Percentiles rank a stretch among this genome's conserved stretches.
phyloP scores from a whole-genome alignment of 1,140 invertebrate species.

The Vanessa tameamea region DNA sequence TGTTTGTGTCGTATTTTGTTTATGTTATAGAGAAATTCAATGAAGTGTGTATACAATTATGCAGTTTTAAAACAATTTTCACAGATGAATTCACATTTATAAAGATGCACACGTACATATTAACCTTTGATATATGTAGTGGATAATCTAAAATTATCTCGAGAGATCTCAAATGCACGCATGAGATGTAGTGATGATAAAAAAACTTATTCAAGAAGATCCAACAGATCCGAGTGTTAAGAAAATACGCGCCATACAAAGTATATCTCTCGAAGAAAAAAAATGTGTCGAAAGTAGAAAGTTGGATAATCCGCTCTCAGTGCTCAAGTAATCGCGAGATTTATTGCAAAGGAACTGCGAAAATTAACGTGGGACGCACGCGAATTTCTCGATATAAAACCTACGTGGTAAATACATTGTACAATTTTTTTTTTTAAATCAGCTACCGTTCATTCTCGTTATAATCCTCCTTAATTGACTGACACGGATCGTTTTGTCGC shows the following conservation, averaged over 20 bases:
- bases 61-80: too few species aligned
- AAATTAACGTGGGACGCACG: background rate
- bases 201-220: background rate
- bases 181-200: background rate
- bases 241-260: background rate
- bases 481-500: conserved; percentile 40
- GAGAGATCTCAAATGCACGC: background rate
- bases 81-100: too few species aligned
- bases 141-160: background rate
- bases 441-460: conserved; percentile 37
- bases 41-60: too few species aligned
- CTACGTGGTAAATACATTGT: conserved; percentile 2
- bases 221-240: background rate
- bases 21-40: too few species aligned
- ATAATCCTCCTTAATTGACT: conserved; percentile 51
- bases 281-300: conserved; percentile 13
- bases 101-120: too few species aligned
- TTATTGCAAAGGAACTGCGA: conserved; percentile 19
- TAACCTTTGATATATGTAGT: conserved; percentile 1
- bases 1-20: too few species aligned
- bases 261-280: background rate
- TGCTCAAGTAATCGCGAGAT: conserved; percentile 21
- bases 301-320: conserved; percentile 23
- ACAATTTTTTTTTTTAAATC: conserved; percentile 34
- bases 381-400: background rate